These are phyloP conservation scores for Drosophila vallismaia DNA, from an alignment of 2,888 invertebrate species.

Conservation along the genomic window DNA sequence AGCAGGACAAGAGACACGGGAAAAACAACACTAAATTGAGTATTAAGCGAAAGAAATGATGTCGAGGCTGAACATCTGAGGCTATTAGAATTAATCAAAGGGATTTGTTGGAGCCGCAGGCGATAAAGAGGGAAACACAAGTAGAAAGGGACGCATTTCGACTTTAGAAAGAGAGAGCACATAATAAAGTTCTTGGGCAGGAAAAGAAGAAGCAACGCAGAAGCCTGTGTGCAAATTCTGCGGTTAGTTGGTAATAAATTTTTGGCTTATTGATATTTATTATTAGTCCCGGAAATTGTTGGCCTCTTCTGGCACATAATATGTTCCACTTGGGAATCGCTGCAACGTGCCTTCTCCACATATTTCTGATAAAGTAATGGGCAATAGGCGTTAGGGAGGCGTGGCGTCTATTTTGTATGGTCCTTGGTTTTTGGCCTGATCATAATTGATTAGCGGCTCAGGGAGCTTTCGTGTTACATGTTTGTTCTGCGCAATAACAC, in stretches of 20 bases:
- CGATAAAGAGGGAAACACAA: slow-evolving; percentile 38
- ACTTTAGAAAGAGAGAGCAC: slow-evolving; percentile 1
- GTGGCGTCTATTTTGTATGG: slow-evolving; percentile 23
- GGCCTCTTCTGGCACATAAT: slow-evolving; percentile 58
- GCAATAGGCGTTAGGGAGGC: slow-evolving; percentile 4
- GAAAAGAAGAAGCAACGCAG: slow-evolving; percentile 15
- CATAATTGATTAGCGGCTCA: slow-evolving; percentile 41
- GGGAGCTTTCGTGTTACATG: slow-evolving; percentile 25
- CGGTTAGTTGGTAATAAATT: slow-evolving; percentile 72
- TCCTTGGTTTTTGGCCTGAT: slow-evolving; percentile 34
- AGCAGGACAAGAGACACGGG: not conserved
- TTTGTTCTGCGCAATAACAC: slow-evolving; percentile 39
- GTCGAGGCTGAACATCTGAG: slow-evolving; percentile 72
- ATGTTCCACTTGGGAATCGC: slow-evolving; percentile 58
- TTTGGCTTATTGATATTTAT: slow-evolving; percentile 76
- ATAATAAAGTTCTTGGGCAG: slow-evolving; percentile 21
- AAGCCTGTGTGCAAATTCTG: slow-evolving; percentile 56
- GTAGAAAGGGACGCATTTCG: slow-evolving; percentile 2
- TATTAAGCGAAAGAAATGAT: slow-evolving; percentile 77
- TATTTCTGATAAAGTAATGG: not conserved
- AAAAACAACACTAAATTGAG: slow-evolving; percentile 72
- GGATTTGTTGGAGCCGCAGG: slow-evolving; percentile 70
- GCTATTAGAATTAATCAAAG: slow-evolving; percentile 80
- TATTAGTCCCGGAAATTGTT: slow-evolving; percentile 70
- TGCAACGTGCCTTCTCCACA: slow-evolving; percentile 14